A percentile compares a stretch with the other conserved stretches of the same genome.
These are phyloP conservation scores for Cataglyphis albicans DNA, from an alignment of 2,888 invertebrate species.

Conservation along the genomic window DNA sequence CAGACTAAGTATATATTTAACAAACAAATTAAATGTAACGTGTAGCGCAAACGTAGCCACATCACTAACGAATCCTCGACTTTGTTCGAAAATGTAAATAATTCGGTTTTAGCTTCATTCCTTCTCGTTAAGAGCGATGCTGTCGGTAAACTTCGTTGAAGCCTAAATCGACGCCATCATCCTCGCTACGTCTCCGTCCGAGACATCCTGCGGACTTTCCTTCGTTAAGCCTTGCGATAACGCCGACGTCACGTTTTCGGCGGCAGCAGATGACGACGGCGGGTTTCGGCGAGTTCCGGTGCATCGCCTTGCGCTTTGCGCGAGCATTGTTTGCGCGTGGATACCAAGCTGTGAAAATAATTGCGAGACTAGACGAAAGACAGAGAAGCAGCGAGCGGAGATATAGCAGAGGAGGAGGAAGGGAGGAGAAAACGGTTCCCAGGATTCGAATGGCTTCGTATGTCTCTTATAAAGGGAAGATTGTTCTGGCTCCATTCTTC, in stretches of 20 bases:
- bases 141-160: constrained; percentile 15
- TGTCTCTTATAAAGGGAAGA: constrained; percentile 84
- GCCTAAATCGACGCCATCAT: constrained; percentile 1
- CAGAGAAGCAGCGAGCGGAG: constrained; percentile 66
- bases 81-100: neutral
- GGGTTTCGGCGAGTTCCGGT: constrained; percentile 49
- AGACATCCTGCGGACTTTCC: constrained; percentile 32
- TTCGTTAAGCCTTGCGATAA: constrained; percentile 52
- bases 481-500: constrained; percentile 79
- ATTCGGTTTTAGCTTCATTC: constrained; percentile 3
- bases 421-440: constrained; percentile 83
- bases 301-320: constrained; percentile 41
- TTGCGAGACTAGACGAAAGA: constrained; percentile 81
- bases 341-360: constrained; percentile 84
- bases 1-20: neutral
- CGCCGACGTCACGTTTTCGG: constrained; percentile 44
- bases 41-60: neutral
- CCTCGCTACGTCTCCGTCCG: neutral
- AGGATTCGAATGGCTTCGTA: constrained; percentile 84
- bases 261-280: constrained; percentile 37
- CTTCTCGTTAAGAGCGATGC: neutral
- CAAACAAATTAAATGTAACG: neutral
- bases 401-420: constrained; percentile 61
- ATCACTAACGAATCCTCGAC: neutral
- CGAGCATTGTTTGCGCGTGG: constrained; percentile 58